Base-by-base conservation (phyloP, 2,113 vertebrate genomes). In the Proterorhinus semilunaris region DNA sequence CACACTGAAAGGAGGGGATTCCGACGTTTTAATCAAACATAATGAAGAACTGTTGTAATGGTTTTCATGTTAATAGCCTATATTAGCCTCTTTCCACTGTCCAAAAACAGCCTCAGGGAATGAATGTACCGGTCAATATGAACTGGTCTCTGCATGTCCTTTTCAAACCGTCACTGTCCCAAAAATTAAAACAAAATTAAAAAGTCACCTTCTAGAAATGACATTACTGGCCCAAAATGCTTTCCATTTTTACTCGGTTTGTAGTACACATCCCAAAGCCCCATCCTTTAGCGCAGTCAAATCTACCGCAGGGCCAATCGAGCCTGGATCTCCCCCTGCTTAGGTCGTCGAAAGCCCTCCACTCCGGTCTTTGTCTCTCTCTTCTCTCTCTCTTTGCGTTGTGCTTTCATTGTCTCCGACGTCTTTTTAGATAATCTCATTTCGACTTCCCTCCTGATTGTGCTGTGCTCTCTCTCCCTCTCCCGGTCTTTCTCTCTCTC, bases 401-500 rank as follows among this genome's bases (percentile, higher is more conserved):
- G 81, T 71, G 79, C 76, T 69, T 78, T 86, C 82, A 90, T 88
- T 88, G 85, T 85, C 81, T 87, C 80, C 42, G 62, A 83, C 84
- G 85, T 86, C 87, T 86, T 85, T 55, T 88, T 83, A 86, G 72
- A 86, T 89, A 88, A 87, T 90, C 84, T 89, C 83, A 86, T 87
- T 86, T 86, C 74, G 89, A 87, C 81, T 84, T 88, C 75, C 75
- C 83, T 84, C 87, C 80, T 81, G 77, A 81, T 82, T 87, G 83
- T 88, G 17, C 79, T 65, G 79, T 79, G 83, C 80, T 81, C 75
- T 68, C 71, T 74, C 80, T 66, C 72, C 79, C 81, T 76, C 87
- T 72, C 71, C 75, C n/a, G n/a, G n/a, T n/a, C 83, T 87, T 76
- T 69, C 82, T 77, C 83, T 85, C 82, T 75, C 76, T 75, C 74